Evolutionary conservation across 2,113 vertebrate genomes (phyloP), one percentile per base, ranked within the genome.

Genomic region (Zapornia atra): DNA sequence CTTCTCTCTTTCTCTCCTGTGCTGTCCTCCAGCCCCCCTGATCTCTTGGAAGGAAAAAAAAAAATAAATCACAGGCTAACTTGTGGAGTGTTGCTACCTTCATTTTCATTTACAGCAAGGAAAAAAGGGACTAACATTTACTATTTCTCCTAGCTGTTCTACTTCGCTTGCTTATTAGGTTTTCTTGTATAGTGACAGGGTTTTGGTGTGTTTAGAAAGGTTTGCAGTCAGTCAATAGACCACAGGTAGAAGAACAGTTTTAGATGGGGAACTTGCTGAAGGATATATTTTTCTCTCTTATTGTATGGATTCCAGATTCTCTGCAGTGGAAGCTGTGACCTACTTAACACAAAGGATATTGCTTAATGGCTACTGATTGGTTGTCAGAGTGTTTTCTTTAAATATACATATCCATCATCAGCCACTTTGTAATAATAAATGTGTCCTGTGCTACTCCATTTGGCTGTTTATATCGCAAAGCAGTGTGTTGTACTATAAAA

Each of bases 381-480:
- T 56, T 90, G 83, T 83, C 84, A 86, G 61, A 77, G 51, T 33
- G 57, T 75, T 90, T 90, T 81, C 79, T 92, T 95, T 86, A 93
- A 92, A 73, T 93, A 73, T 63, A 63, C 24, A 38, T 94, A 90
- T 79, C 77, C 54, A 64, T 93, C 85, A 90, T 34, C 82, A 77
- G 12, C 17, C 5, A 16, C 63, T 86, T 94, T 86, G 90, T 93
- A 75, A 71, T 88, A 90, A 86, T 54, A 64, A 46, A 46, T 42
- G 34, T 92, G 90, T 90, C 64, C 20, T 76, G 25, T 81, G 79
- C 86, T 96, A 78, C 68, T 56, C 71, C 64, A 36, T 94, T 96
- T 96, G 86, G 88, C 94, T 94, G 82, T 92, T 95, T 90, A 40
- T 86, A 92, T 95, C 68, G 60, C 75, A 59, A 70, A 73, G 71